Evolutionary conservation across 2,113 vertebrate genomes (phyloP).

Genomic region (Anseranas semipalmata): DNA sequence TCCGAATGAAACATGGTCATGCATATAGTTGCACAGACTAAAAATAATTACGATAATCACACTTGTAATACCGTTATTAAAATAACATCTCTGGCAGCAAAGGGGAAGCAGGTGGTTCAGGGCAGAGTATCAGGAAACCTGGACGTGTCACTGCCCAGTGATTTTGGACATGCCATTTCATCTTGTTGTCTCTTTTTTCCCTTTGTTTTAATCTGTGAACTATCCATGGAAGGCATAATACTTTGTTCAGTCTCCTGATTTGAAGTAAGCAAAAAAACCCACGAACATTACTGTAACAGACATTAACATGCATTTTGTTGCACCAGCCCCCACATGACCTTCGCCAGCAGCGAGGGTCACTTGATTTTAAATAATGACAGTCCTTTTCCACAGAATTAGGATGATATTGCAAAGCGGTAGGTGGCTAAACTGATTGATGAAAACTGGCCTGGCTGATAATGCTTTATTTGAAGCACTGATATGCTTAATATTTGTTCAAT

Average conservation of each 20-base stretch:
- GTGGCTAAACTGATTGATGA: conserved; percentile 36
- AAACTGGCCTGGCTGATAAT: conserved; percentile 28
- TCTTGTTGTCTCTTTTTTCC: neutral
- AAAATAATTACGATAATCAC: conserved; percentile 3
- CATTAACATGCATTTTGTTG: neutral
- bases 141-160: neutral
- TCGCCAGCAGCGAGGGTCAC: conserved; percentile 23
- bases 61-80: neutral
- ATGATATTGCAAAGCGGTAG: conserved; percentile 5
- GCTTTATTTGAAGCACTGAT: conserved; percentile 45
- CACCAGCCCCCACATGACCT: conserved; percentile 25
- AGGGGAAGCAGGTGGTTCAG: conserved; percentile 15
- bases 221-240: neutral
- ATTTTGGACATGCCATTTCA: neutral
- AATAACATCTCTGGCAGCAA: neutral
- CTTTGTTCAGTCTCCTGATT: neutral
- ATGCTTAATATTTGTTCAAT: conserved; percentile 56
- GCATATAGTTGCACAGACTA: neutral
- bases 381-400: conserved; percentile 4
- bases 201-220: neutral
- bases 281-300: neutral
- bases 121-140: neutral
- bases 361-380: conserved; percentile 49
- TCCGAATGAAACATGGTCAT: neutral
- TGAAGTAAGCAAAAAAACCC: neutral